Evolutionary conservation across 2,797 vertebrate species (phyloP), one percentile per base, ranked within the genome.

Genomic region (Melanotaenia pygmaea): DNA sequence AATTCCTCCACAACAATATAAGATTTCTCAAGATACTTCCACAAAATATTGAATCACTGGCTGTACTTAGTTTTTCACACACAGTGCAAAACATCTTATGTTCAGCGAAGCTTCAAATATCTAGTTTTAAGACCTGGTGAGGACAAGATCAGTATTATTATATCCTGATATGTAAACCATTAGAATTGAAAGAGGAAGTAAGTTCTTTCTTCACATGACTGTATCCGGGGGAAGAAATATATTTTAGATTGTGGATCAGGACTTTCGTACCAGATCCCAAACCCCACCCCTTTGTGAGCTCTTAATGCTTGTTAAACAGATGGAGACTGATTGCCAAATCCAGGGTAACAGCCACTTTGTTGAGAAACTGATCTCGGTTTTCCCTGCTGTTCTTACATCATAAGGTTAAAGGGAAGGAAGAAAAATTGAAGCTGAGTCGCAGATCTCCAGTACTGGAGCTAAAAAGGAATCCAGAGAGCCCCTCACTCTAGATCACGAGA

Each of bases 221-320:
- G 20, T 2, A 51, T 24, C 22, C 3, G 45, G 8, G n/a, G 50
- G 10, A 22, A 22, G 47, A 50, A 10, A n/a, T 45, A 6, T 20
- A 18, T 45, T 50, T 50, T 8, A 20, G 18, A 10, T 22, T 50
- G 47, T 12, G 24, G 22, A 26, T 54, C 51, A 54, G 12, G 24
- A 14, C 24, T n/a, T 50, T 47, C 18, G 2, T 20, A 20, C 47
- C 20, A 50, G n/a, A 50, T 5, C 7, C 20, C 8, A 50, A 22
- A 4, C 45, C 16, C 45, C 45, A 47, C 20, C 9, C 18, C 45
- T 50, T 22, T 22, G 9, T 22, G 14, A 47, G 30, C 6, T 43
- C 26, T 58, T 64, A 64, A 1, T 32, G n/a, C 0, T 13, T 8
- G 18, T 24, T 56, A 22, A 68, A 69, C 28, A 81, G 54, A 38